Base-by-base conservation (phyloP, 2,797 vertebrate species). In the Mormyrops attenuatus region DNA sequence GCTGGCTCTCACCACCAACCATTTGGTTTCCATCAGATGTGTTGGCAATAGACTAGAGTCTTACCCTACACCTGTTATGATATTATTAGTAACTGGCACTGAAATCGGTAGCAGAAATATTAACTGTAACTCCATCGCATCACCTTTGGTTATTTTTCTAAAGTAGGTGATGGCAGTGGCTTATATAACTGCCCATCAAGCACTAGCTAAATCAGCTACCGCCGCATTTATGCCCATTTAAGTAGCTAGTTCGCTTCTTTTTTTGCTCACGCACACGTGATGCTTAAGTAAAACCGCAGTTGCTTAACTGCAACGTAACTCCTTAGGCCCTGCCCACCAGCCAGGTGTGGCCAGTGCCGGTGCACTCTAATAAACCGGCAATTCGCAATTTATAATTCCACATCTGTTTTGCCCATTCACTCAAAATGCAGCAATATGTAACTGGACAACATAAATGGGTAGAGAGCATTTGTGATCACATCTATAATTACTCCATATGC, bases 61-160 rank as follows among this genome's bases (percentile, higher is more conserved):
- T 11, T 9, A 82, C 38, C 41, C 77, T 82, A 82, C 20, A 82
- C 17, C 77, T 82, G 77, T 82, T 82, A 47, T 82, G 77, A 44
- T 82, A 82, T 82, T 82, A 82, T n/a, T 41, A 82, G 77, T 73
- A 73, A 73, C 8, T 82, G 77, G 41, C 77, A 82, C 41, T 47
- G 17, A 44, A 47, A 47, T n/a, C 2, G 41, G 38, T 41, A 82
- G 41, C 30, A 73, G 66, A 73, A 73, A 38, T 73, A 73, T 73
- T 73, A 34, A 73, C 38, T 80, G 20, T 80, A 80, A 47, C 77
- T 82, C 41, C 77, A 20, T 47, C 17, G 20, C 38, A 38, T 44
- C 17, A 80, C 38, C 73, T 80, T 80, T 44, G 77, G 77, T 82
- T 82, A 82, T 82, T 82, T 82, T 82, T 47, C 77, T n/a, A 47